Conservation (phyloP, 2,113 vertebrate species). For the Vulpes vulpes region DNA sequence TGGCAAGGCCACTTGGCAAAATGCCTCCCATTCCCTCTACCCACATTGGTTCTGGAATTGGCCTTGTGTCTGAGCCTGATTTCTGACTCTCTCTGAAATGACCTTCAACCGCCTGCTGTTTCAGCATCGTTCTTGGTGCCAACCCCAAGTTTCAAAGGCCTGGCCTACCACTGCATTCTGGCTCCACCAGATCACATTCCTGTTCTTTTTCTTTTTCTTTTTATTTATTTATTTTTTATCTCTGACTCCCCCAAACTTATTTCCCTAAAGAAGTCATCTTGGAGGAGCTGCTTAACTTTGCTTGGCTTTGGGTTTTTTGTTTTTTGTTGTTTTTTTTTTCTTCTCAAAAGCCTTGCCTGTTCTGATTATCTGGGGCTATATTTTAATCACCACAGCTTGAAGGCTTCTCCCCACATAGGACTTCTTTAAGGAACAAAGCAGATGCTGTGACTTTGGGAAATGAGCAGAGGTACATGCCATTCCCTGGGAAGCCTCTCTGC, state of each 20-base stretch:
- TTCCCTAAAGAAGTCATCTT: not conserved
- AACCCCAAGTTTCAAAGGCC: not conserved
- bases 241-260: not conserved
- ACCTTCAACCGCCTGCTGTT: not conserved
- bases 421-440: not conserved
- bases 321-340: not conserved
- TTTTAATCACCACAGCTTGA: not conserved
- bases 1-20: not conserved
- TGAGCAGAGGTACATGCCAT: no score
- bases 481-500: not conserved
- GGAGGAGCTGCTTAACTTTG: not conserved
- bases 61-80: not conserved
- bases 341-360: not conserved
- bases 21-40: not conserved
- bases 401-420: not conserved
- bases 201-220: not conserved
- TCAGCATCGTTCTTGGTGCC: not conserved
- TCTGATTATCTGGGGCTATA: not conserved
- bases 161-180: not conserved
- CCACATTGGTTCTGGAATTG: not conserved
- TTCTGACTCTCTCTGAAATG: not conserved
- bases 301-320: not conserved
- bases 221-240: not conserved
- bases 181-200: not conserved
- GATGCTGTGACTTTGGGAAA: not conserved